Base-by-base conservation (phyloP, 2,797 vertebrate species). In the Chaetophractus vellerosus region DNA sequence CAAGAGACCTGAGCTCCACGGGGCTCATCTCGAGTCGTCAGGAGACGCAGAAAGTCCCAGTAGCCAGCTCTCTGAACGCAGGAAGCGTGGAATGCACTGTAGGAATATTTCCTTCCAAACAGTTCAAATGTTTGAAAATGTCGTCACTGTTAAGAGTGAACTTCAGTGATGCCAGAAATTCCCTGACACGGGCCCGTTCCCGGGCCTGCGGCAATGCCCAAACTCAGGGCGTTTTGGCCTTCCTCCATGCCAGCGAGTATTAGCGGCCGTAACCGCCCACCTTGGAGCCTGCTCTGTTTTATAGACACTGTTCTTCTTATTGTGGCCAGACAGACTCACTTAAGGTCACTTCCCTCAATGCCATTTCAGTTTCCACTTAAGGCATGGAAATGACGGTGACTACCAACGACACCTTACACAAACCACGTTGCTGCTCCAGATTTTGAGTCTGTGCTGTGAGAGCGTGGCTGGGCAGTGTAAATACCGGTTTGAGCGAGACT, bases 401-500 rank as follows among this genome's bases (percentile, higher is more conserved):
- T 85, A 78, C 61, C 57, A 61, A 23, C 2, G 28, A 78, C 6
- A 24, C 28, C 14, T 3, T 6, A 33, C 28, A 26, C 50, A 36
- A 10, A 52, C 16, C 26, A 18, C 50, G 55, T 18, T 5, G 9
- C 24, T 38, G 21, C 66, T 52, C 41, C 28, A 24, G 78, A 36
- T 72, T 88, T 57, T 15, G 21, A 92, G 81, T 48, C 41, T 55
- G 63, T 14, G 79, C 93, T 59, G 24, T 31, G 68, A 33, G 0
- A 3, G 64, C 2, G 21, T 24, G 24, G 9, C 78, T 63, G 26
- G 59, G 55, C 2, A 64, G 74, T 59, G 55, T 92, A 80, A 93
- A 94, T 94, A 94, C 88, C 88, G 94, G 90, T 74, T 41, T 50
- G 52, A 90, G n/a, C 33, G 66, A 90, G 74, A 95, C 59, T 61